Evolutionary conservation across 1,140 invertebrate species (phyloP).

Genomic region (Araneus ventricosus): DNA sequence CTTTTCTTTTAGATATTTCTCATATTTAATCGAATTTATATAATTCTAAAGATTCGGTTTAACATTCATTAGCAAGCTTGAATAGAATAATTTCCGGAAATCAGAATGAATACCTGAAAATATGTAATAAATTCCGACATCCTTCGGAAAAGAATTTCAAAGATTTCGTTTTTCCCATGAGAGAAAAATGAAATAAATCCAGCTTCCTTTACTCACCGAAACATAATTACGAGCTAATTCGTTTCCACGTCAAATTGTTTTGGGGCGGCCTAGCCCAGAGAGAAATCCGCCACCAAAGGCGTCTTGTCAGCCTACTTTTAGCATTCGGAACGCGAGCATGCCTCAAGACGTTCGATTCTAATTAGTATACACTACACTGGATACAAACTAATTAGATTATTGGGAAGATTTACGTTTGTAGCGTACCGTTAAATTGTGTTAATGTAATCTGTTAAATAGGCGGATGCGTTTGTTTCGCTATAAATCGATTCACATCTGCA

Average conservation of each 20-base stretch:
- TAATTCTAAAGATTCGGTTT: too few relatives aligned
- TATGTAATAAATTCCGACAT: too few relatives aligned
- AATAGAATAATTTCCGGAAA: too few relatives aligned
- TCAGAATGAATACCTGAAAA: too few relatives aligned
- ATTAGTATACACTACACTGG: slow-evolving; percentile 28
- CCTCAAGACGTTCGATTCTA: background rate
- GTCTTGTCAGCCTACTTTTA: background rate
- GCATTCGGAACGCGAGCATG: background rate
- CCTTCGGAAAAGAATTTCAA: background rate
- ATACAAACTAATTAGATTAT: slow-evolving; percentile 50
- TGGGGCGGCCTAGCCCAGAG: background rate
- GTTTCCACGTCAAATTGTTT: slow-evolving; percentile 18
- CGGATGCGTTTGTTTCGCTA: background rate
- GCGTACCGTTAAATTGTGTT: slow-evolving; percentile 6
- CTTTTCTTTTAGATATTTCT: too few relatives aligned
- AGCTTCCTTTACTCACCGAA: background rate
- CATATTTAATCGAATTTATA: too few relatives aligned
- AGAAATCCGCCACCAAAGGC: background rate
- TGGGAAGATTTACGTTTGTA: slow-evolving; percentile 38
- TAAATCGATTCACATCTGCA: too few relatives aligned
- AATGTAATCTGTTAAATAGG: background rate
- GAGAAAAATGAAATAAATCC: background rate
- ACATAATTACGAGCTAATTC: slow-evolving; percentile 30
- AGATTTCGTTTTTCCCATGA: background rate
- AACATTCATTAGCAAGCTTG: too few relatives aligned